Evolutionary conservation across 2,113 vertebrate genomes (phyloP).

Genomic region (Zapornia atra): DNA sequence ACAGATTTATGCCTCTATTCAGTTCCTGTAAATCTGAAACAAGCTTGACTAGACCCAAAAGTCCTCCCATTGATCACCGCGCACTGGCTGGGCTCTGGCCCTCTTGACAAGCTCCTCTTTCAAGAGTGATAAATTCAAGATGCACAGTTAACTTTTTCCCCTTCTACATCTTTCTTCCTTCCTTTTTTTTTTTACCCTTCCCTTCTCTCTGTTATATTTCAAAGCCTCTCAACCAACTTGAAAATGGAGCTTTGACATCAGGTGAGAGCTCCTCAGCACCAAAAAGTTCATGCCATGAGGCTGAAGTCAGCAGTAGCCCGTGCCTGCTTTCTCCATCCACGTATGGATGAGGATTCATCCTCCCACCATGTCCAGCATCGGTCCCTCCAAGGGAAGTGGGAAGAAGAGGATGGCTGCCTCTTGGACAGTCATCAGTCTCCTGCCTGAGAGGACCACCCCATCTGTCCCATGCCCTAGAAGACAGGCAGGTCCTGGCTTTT

Average conservation of each 20-base stretch:
- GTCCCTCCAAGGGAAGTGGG: not conserved
- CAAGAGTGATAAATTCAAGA: conserved; percentile 67
- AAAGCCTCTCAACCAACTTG: not conserved
- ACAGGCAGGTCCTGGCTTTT: not conserved
- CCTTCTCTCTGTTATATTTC: not conserved
- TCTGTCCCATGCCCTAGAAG: not conserved
- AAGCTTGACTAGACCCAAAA: conserved; percentile 67
- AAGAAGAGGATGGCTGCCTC: not conserved
- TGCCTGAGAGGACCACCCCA: not conserved
- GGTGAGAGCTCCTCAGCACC: not conserved
- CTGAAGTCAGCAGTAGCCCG: not conserved
- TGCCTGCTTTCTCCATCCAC: not conserved
- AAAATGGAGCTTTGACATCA: not conserved
- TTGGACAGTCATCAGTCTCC: no score
- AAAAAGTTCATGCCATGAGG: not conserved
- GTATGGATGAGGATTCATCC: not conserved
- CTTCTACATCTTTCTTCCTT: conserved; percentile 34
- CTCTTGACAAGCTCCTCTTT: conserved; percentile 63
- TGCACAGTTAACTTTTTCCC: conserved; percentile 1
- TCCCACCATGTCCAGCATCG: not conserved
- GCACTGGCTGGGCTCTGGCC: conserved; percentile 32
- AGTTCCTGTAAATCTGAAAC: conserved; percentile 75
- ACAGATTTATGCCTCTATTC: conserved; percentile 72
- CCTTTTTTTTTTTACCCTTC: not conserved
- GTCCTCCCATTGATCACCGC: conserved; percentile 52